Conservation (phyloP, 2,113 vertebrate species). For the Python bivittatus region DNA sequence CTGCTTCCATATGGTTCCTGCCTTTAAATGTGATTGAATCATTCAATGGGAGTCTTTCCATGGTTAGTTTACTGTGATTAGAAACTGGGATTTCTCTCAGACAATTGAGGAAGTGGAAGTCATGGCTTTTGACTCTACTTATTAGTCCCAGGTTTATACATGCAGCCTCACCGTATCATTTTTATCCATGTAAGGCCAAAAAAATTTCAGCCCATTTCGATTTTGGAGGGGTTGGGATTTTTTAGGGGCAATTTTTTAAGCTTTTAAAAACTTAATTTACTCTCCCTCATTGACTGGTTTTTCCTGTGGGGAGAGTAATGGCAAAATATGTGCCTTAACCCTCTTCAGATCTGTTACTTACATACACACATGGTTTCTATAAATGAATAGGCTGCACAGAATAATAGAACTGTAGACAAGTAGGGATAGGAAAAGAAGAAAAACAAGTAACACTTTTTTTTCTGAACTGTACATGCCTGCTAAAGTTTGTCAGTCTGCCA, state of each 20-base stretch:
- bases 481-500: background rate
- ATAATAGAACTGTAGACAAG: background rate
- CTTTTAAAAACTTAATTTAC: background rate
- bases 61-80: background rate
- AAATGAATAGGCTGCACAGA: background rate
- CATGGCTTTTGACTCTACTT: background rate
- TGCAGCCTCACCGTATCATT: background rate
- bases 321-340: background rate
- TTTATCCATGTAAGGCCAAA: background rate
- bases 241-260: background rate
- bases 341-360: background rate
- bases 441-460: background rate
- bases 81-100: background rate
- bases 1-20: background rate
- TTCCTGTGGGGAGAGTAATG: background rate
- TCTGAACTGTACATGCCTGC: background rate
- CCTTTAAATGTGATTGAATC: background rate
- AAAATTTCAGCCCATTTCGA: background rate
- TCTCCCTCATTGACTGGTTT: background rate
- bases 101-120: background rate
- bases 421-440: background rate
- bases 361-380: background rate
- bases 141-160: background rate
- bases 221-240: background rate
- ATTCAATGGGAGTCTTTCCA: background rate